A percentile compares a stretch with the other conserved stretches of the same genome.
These are phyloP conservation scores for Xenentodon cancila DNA, from an alignment of 2,797 vertebrate species.

Conservation along the genomic window DNA sequence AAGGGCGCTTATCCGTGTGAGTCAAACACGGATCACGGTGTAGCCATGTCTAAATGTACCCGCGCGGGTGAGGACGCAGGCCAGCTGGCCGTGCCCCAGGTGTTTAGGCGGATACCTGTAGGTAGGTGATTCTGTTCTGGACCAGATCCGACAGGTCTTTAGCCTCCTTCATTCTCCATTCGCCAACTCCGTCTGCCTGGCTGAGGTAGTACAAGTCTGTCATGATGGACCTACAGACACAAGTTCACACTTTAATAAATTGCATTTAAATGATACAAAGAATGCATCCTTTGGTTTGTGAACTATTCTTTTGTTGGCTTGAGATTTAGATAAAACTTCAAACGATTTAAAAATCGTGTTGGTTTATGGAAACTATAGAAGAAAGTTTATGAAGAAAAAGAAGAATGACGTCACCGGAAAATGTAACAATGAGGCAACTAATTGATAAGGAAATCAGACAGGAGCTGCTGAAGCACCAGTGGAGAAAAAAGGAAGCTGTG, in stretches of 20 bases:
- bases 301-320: not conserved
- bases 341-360: not conserved
- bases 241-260: not conserved
- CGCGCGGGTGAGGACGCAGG: not conserved
- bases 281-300: not conserved
- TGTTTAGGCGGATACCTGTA: slow-evolving; percentile 86
- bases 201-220: slow-evolving; percentile 98
- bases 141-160: slow-evolving; percentile 95
- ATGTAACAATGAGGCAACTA: not conserved
- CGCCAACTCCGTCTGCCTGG: slow-evolving; percentile 95
- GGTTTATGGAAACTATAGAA: not conserved
- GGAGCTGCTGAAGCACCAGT: no score
- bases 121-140: slow-evolving; percentile 94
- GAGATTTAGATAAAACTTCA: not conserved
- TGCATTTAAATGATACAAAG: not conserved
- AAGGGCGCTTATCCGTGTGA: slow-evolving; percentile 19
- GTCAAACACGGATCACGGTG: slow-evolving; percentile 13
- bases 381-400: no score
- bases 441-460: not conserved
- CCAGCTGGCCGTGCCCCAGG: slow-evolving; percentile 45
- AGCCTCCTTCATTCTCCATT: slow-evolving; percentile 95
- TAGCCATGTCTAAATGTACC: not conserved
- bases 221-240: slow-evolving; percentile 91
- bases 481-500: no score
- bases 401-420: not conserved